A percentile compares a stretch with the other conserved stretches of the same genome.
These are phyloP conservation scores for Magallana gigas DNA, from an alignment of 1,140 invertebrate genomes.

Conservation along the genomic window DNA sequence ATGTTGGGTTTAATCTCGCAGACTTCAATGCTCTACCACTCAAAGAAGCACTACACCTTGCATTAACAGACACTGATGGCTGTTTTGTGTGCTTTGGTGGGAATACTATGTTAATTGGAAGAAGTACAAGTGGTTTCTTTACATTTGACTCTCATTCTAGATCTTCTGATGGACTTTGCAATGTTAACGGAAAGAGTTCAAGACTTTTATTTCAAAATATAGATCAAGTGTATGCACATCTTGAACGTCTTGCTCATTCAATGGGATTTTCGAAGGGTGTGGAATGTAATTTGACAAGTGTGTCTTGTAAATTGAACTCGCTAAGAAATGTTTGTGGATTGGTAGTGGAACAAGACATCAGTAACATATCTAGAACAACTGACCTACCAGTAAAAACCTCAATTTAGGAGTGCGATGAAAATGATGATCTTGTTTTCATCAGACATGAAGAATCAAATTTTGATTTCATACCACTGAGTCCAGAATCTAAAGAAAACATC, in stretches of 20 bases:
- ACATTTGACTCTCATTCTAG: slow-evolving; percentile 44
- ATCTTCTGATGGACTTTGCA: background rate
- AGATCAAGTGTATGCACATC: slow-evolving; percentile 11
- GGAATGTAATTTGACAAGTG: slow-evolving; percentile 16
- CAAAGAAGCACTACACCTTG: slow-evolving; percentile 30
- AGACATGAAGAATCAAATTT: background rate
- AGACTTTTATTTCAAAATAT: background rate
- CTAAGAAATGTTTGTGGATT: too few species aligned
- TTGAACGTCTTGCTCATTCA: background rate
- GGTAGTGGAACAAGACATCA: too few species aligned
- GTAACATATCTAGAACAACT: too few species aligned
- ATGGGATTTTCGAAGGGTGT: background rate
- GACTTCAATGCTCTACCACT: slow-evolving; percentile 32
- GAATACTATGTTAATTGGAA: background rate
- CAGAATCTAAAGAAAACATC: background rate
- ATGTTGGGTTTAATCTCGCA: background rate
- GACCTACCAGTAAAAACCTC: too few species aligned
- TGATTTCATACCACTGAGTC: background rate
- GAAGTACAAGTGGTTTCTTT: background rate
- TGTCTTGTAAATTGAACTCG: background rate
- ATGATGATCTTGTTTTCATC: background rate
- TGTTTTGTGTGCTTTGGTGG: slow-evolving; percentile 44
- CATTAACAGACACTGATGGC: slow-evolving; percentile 8
- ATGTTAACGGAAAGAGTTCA: background rate
- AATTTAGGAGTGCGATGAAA: too few species aligned